A percentile compares a stretch with the other conserved stretches of the same genome.
Conservation (phyloP, 2,888 invertebrate species). For the Lasius platythorax region DNA sequence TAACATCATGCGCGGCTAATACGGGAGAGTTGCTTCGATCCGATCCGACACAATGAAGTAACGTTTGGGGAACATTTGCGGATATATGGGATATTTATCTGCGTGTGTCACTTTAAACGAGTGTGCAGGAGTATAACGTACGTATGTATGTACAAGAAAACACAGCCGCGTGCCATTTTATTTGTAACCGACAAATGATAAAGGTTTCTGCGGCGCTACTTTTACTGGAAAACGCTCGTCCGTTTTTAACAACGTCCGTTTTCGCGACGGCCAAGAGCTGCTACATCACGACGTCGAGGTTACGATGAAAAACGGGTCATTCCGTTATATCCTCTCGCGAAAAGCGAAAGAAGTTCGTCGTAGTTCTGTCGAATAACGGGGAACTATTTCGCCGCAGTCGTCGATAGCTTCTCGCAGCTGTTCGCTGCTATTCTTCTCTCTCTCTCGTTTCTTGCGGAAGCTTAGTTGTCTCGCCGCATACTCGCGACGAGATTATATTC, state of each 20-base stretch:
- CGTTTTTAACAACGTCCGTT: slow-evolving; percentile 44
- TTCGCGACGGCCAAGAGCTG: slow-evolving; percentile 35
- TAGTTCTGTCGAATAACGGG: slow-evolving; percentile 49
- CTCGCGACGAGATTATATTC: slow-evolving; percentile 65
- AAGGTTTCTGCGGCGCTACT: slow-evolving; percentile 21
- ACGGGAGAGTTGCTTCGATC: slow-evolving; percentile 30
- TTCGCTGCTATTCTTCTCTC: slow-evolving; percentile 59
- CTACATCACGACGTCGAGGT: slow-evolving; percentile 29
- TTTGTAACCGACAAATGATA: slow-evolving; percentile 45
- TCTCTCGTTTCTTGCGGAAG: slow-evolving; percentile 50
- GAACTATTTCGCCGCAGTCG: slow-evolving; percentile 55
- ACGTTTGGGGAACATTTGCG: slow-evolving; percentile 39
- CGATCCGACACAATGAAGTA: slow-evolving; percentile 38
- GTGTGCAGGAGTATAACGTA: slow-evolving; percentile 15
- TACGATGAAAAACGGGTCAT: slow-evolving; percentile 30
- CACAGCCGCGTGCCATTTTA: slow-evolving; percentile 21
- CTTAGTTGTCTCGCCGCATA: slow-evolving; percentile 6
- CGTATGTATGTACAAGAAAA: slow-evolving; percentile 33
- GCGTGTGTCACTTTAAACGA: slow-evolving; percentile 53
- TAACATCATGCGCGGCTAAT: slow-evolving; percentile 32
- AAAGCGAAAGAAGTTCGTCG: slow-evolving; percentile 15
- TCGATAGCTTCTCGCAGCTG: slow-evolving; percentile 65
- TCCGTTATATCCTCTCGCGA: slow-evolving; percentile 25
- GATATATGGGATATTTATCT: slow-evolving; percentile 45
- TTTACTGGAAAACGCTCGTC: slow-evolving; percentile 8